A percentile compares a stretch with the other conserved stretches of the same genome.
phyloP scores from a whole-genome alignment of 2,113 vertebrate genomes.

The Mormyrus lacerda region DNA sequence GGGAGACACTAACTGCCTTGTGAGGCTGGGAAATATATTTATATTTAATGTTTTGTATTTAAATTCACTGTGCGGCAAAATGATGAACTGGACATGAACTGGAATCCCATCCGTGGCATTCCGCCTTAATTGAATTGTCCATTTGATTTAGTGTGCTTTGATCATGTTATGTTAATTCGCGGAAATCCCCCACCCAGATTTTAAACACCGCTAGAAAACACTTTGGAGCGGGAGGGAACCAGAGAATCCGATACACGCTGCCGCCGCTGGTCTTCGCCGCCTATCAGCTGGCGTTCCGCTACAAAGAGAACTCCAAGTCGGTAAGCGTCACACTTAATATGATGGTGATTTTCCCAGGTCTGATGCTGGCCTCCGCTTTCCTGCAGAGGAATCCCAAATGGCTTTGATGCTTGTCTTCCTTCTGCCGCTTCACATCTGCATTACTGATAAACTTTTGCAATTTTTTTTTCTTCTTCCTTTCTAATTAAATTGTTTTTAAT shows the following conservation, averaged over 20 bases:
- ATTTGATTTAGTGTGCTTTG: background rate
- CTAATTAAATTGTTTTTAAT: background rate
- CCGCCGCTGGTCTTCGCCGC: constrained; percentile 92
- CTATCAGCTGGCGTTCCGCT: constrained; percentile 93
- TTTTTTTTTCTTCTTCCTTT: background rate
- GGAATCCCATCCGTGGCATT: background rate
- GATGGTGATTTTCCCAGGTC: too few species aligned
- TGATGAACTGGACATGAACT: background rate
- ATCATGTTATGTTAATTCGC: constrained; percentile 15
- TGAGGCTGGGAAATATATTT: background rate
- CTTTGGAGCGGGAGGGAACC: constrained; percentile 94
- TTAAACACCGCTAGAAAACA: constrained; percentile 95
- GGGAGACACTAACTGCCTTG: background rate
- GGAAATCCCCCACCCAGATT: constrained; percentile 61
- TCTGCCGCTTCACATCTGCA: background rate
- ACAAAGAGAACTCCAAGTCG: constrained; percentile 87
- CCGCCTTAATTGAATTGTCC: background rate
- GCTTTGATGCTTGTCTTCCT: background rate
- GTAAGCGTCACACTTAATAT: constrained; percentile 51
- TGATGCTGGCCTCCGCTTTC: too few species aligned
- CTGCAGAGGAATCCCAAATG: background rate
- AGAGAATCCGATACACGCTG: constrained; percentile 88
- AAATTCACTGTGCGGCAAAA: background rate
- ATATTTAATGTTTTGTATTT: background rate
- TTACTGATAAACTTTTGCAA: background rate